phyloP scores from a whole-genome alignment of 2,797 vertebrate genomes.

The Cossypha caffra region DNA sequence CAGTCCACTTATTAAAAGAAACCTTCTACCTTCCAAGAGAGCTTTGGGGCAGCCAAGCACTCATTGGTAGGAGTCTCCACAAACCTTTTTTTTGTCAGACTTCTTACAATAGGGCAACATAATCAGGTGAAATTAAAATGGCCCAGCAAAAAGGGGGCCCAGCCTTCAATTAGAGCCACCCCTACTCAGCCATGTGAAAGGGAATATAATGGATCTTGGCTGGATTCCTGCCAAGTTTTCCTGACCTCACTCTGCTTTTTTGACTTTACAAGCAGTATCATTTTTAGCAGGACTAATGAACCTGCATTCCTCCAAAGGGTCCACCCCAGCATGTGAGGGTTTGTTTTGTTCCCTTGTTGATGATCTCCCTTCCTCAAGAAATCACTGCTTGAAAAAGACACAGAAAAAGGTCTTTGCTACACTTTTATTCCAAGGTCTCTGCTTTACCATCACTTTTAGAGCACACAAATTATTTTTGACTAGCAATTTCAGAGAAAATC shows the following conservation, averaged over 20 bases:
- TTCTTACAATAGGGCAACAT: background rate
- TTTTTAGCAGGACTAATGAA: slow-evolving; percentile 61
- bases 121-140: slow-evolving; percentile 23
- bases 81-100: slow-evolving; percentile 23
- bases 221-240: slow-evolving; percentile 48
- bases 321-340: background rate
- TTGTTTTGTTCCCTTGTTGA: background rate
- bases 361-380: slow-evolving; percentile 20
- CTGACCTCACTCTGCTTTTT: slow-evolving; percentile 53
- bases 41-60: background rate
- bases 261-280: background rate
- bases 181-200: slow-evolving; percentile 26
- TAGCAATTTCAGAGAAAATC: background rate
- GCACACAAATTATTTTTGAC: background rate
- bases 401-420: background rate
- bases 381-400: background rate
- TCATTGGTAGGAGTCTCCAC: background rate
- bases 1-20: background rate
- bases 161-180: slow-evolving; percentile 49
- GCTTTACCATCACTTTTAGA: background rate
- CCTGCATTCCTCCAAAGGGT: slow-evolving; percentile 39
- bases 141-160: background rate
- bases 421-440: background rate
- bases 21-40: background rate
- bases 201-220: slow-evolving; percentile 37